Evolutionary conservation across 2,797 vertebrate species (phyloP).

Genomic region (Tangara arthus): DNA sequence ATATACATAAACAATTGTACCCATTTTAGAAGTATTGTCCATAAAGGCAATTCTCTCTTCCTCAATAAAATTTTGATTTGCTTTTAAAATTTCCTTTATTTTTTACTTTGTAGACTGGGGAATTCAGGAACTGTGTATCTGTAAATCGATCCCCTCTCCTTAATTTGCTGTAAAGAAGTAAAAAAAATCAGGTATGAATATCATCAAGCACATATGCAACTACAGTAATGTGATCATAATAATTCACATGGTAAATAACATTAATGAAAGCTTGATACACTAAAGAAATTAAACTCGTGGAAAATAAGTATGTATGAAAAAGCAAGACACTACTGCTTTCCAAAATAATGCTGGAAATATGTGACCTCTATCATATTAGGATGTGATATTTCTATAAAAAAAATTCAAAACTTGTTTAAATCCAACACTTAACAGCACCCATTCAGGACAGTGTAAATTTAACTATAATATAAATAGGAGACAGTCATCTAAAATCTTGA

Average conservation of each 20-base stretch:
- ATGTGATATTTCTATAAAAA: neutral
- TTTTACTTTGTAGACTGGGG: slow-evolving; percentile 79
- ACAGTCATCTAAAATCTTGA: neutral
- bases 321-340: neutral
- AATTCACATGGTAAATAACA: neutral
- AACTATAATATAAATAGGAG: neutral
- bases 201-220: neutral
- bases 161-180: slow-evolving; percentile 80
- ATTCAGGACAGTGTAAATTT: neutral
- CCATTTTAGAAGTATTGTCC: neutral
- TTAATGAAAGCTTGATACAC: neutral
- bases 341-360: neutral
- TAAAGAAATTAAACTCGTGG: neutral
- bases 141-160: slow-evolving; percentile 86
- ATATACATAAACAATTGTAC: neutral
- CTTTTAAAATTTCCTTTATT: slow-evolving; percentile 59
- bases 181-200: neutral
- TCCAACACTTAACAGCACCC: neutral
- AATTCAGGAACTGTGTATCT: slow-evolving; percentile 81
- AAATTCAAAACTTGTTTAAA: neutral
- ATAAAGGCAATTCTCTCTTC: neutral
- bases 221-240: neutral
- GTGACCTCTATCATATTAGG: neutral
- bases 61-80: slow-evolving; percentile 56
- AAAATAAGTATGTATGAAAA: neutral